These are phyloP conservation scores for Drosophila kanapiae DNA, from an alignment of 1,140 invertebrate species.

Conservation along the genomic window DNA sequence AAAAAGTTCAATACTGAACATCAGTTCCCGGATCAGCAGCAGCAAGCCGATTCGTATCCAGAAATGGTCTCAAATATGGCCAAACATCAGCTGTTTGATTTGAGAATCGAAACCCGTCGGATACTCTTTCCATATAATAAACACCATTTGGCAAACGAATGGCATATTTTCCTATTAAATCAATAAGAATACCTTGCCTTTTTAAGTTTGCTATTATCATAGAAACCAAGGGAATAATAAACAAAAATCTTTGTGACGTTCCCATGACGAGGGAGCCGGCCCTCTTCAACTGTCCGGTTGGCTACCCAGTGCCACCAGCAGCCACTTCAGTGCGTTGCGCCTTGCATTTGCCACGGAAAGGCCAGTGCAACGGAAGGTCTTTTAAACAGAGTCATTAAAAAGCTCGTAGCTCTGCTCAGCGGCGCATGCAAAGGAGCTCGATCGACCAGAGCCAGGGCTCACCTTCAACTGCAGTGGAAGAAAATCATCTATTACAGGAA, in stretches of 20 bases:
- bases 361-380: slow-evolving; percentile 9
- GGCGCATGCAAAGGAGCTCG: slow-evolving; percentile 21
- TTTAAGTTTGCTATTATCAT: background rate
- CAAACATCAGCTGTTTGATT: too few species aligned
- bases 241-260: background rate
- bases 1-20: background rate
- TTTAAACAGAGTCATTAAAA: slow-evolving; percentile 19
- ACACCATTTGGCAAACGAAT: background rate
- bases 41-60: too few species aligned
- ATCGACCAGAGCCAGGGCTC: slow-evolving; percentile 9
- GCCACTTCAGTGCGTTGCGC: slow-evolving; percentile 5
- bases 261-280: slow-evolving; percentile 10
- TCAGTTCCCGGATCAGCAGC: slow-evolving; percentile 9
- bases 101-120: background rate
- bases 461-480: slow-evolving; percentile 5
- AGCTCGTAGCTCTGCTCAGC: slow-evolving; percentile 11
- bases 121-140: background rate
- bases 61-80: too few species aligned
- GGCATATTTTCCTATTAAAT: background rate
- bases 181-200: background rate
- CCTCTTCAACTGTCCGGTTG: background rate
- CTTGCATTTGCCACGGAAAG: slow-evolving; percentile 10
- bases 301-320: slow-evolving; percentile 12
- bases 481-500: background rate
- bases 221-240: background rate